Base-by-base conservation (phyloP, 2,888 invertebrate genomes). In the Limenitis camilla region DNA sequence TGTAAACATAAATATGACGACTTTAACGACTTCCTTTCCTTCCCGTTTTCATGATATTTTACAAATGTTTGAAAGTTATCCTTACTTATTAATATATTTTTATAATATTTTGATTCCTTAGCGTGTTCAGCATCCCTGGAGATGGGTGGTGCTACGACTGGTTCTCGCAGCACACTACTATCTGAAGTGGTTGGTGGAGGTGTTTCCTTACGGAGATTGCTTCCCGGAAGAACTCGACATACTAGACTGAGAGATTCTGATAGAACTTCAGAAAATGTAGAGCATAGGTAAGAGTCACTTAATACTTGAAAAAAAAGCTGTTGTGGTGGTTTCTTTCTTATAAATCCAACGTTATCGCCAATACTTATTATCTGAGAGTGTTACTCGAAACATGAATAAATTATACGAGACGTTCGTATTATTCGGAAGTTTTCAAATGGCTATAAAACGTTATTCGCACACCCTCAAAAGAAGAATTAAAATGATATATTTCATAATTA, bases 111-210 rank as follows among this genome's bases (percentile, higher is more conserved):
- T 3, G 4, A 9, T 38, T 27, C 51, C 40, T 3, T 62, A 87
- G 87, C 87, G 1, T 87, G 87, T 52, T 87, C 86, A 58, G 84
- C 85, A 2, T 86, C 86, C 0, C 56, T 87, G 30, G 84, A 85
- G 59, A 68, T 90, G 36, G 89, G 91, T 6, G 76, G 67, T 3
- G 89, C 90, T 0, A 78, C 92, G 29, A 90, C 92, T 0, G 90
- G 93, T 1, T 95, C 95, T 1, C 92, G 93, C 19, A 92, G 93
- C 40, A 95, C 95, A 0, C 78, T 95, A 7, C 84, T 95, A 8
- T 94, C 94, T 0, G 95, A 95, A 73, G 94, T 95, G 27, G 92
- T 94, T 40, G 94, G 93, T 0, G 83, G 85, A 0, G 78, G 80
- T 0, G 84, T 79, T 1, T 78, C 84, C 0, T 61, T 86, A 27